These are phyloP conservation scores for Cottus gobio DNA, from an alignment of 2,113 vertebrate species.

Conservation along the genomic window DNA sequence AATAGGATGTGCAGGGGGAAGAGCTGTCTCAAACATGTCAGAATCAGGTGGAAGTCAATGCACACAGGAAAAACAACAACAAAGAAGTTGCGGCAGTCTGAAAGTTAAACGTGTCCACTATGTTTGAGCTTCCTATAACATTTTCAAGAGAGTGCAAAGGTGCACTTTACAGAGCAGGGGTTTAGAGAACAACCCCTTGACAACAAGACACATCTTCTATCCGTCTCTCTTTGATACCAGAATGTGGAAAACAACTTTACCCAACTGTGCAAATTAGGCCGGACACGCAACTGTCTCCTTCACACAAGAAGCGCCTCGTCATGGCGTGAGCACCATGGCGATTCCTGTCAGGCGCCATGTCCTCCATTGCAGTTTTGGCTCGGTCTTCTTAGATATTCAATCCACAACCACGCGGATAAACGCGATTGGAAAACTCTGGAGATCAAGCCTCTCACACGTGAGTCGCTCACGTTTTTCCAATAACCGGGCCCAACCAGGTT, in stretches of 20 bases:
- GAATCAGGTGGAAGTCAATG: background rate
- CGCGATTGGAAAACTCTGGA: background rate
- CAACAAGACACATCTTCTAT: background rate
- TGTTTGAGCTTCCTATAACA: background rate
- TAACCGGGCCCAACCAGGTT: constrained; percentile 23
- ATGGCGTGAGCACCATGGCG: background rate
- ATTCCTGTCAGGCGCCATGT: background rate
- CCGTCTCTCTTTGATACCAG: background rate
- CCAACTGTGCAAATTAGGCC: background rate
- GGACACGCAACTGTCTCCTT: background rate
- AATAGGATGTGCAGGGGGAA: background rate
- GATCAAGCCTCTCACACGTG: background rate
- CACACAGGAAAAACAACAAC: background rate
- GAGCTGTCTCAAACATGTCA: background rate
- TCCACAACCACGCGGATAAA: background rate
- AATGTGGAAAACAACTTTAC: constrained; percentile 2
- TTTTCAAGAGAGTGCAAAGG: background rate
- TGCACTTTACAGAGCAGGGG: background rate
- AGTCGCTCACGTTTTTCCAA: constrained; percentile 23
- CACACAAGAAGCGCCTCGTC: background rate
- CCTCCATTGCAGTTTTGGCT: background rate
- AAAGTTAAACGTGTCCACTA: background rate
- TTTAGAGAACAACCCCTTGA: background rate
- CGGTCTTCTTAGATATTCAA: constrained; percentile 2
- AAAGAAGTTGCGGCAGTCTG: background rate